phyloP scores from a whole-genome alignment of 2,113 vertebrate genomes.

The Antechinus flavipes region DNA sequence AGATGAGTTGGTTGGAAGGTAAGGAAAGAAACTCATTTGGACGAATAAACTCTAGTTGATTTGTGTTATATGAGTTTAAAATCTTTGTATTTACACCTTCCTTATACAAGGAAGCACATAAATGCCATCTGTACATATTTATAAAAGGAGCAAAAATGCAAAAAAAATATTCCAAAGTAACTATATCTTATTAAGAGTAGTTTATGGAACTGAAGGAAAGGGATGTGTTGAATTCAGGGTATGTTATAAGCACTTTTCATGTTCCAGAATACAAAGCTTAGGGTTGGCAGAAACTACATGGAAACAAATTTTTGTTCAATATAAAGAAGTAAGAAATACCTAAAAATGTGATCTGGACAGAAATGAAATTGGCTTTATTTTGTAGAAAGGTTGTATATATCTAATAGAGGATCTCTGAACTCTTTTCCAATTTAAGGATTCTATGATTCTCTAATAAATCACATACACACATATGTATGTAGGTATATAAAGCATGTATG shows the following conservation, averaged over 20 bases:
- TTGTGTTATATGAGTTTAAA: background rate
- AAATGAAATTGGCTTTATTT: background rate
- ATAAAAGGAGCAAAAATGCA: background rate
- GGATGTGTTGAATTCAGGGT: background rate
- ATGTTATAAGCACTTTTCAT: background rate
- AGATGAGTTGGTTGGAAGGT: background rate
- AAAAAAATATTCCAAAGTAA: background rate
- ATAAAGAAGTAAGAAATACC: background rate
- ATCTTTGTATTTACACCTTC: background rate
- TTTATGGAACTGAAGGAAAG: background rate
- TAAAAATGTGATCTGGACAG: background rate
- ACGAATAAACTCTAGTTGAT: background rate
- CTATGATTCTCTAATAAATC: background rate
- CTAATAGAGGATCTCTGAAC: background rate
- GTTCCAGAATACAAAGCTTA: background rate
- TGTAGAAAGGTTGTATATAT: background rate
- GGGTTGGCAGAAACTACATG: background rate
- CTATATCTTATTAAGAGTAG: background rate
- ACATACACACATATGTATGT: background rate
- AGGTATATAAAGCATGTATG: background rate
- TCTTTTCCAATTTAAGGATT: background rate
- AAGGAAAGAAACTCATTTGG: background rate
- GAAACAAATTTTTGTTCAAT: background rate
- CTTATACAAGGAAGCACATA: background rate
- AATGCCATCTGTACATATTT: background rate